Conservation (phyloP, 2,113 vertebrate genomes). For the Anthoscopus minutus region DNA sequence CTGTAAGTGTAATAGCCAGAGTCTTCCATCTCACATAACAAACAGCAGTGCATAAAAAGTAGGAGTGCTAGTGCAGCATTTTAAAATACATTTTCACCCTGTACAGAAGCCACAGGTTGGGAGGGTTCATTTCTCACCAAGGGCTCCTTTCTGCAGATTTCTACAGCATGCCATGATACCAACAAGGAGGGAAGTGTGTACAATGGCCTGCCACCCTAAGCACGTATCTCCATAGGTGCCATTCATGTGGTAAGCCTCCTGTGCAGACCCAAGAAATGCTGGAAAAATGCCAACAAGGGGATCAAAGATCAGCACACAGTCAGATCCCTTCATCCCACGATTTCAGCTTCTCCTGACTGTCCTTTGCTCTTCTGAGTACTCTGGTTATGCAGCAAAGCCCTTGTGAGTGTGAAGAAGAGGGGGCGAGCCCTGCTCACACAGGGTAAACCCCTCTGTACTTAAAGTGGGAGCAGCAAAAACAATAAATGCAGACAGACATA, state of each 20-base stretch:
- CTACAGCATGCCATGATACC: neutral
- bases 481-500: neutral
- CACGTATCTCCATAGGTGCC: rapidly evolving
- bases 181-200: rapidly evolving
- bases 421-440: neutral
- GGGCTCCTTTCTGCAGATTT: neutral
- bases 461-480: neutral
- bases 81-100: neutral
- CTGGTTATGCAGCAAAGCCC: neutral
- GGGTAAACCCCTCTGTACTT: neutral
- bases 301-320: neutral
- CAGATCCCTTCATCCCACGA: neutral
- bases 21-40: neutral
- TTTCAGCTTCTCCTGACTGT: neutral
- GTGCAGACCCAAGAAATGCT: neutral
- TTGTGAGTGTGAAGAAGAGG: neutral
- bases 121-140: neutral
- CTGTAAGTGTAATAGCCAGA: neutral
- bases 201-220: neutral
- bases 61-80: neutral
- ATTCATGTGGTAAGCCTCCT: rapidly evolving
- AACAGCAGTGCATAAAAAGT: neutral
- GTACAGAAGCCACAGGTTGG: neutral
- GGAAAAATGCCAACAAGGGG: neutral
- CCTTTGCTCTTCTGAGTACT: neutral